Base-by-base conservation (phyloP, 2,797 vertebrate genomes). In the Phyllotis vaccarum region DNA sequence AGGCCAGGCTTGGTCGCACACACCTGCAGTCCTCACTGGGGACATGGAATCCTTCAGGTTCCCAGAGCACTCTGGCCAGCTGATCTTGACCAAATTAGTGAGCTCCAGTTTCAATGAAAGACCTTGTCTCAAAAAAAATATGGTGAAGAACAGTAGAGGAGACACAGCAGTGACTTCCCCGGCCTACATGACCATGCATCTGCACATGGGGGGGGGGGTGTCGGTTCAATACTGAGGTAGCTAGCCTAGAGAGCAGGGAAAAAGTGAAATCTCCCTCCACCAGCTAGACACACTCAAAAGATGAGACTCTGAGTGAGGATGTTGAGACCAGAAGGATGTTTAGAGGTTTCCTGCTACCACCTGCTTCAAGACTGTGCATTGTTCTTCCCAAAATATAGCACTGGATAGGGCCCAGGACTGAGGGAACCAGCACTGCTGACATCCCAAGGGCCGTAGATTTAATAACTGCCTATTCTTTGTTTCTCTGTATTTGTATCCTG, bases 381-480 rank as follows among this genome's bases (percentile, higher is more conserved):
- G 9, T 29, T 74, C 82, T 64, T 82, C 34, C 37, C 60, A 19
- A 27, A 60, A 10, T 0, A 0, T 24, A 56, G 0, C 2, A 2
- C 14, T 14, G 7, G 54, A 46, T 7, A 7, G 49, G 54, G 43
- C 58, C 90, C 64, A 54, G 52, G 43, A n/a, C 64, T 27, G 10
- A 74, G 49, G 46, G 31, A 3, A 4, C 66, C 46, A 37, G 74
- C 21, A 43, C 1, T 4, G 1, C 37, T 87, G 70, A 54, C 37
- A 60, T 46, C 54, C 10, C 66, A 22, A 24, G 13, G 54, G 46
- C 64, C 43, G 8, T 9, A 31, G 9, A 19, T 62, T 4, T 16
- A 34, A 6, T 10, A 29, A 43, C 52, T 10, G 22, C 31, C 89
- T 80, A 2, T 64, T 62, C 4, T 29, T 90, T 92, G 3, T 34